Base-by-base conservation (phyloP, 1,140 invertebrate species). In the Procambarus clarkii region DNA sequence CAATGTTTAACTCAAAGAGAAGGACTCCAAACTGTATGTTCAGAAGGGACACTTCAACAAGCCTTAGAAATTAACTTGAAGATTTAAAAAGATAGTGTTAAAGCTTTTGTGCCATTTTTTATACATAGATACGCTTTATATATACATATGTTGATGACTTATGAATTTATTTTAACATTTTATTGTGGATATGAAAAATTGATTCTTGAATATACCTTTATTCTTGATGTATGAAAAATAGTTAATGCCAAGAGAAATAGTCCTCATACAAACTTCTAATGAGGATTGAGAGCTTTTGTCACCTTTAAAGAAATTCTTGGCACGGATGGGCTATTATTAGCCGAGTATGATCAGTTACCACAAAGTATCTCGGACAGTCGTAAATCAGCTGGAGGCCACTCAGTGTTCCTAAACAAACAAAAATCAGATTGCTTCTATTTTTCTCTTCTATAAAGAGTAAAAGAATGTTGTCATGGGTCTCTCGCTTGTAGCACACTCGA, bases 81-180 rank as follows among this genome's bases (percentile, higher is more conserved):
- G 60, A 64, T 64, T 64, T 64, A 64, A 64, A 64, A 34, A 71
- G 7, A 71, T 24, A 71, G 69, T 71, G 69, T 71, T 71, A 71
- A 71, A 24, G 69, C 69, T 71, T 71, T 71, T 71, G 69, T 24
- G n/a, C n/a, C 69, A 24, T 24, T 71, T 64, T 71, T 71, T 71
- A 71, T 71, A 71, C 69, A 7, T 71, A 71, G 69, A 71, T 34
- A 71, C 24, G 69, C 69, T 71, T 71, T 7, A 71, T 71, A 71
- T 54, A 54, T 54, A 54, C 50, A 54, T 71, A 24, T 71, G 69
- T 71, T 71, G n/a, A 71, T 34, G 18, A 69, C 64, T 69, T 69
- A 18, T 71, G 69, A 11, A 71, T 71, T 71, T 71, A n/a, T 71
- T 71, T 71, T 21, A 34, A 24, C 24, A 64, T 64, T 71, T 71